These are phyloP conservation scores for Salvelinus fontinalis DNA, from an alignment of 2,113 vertebrate species.

Conservation along the genomic window DNA sequence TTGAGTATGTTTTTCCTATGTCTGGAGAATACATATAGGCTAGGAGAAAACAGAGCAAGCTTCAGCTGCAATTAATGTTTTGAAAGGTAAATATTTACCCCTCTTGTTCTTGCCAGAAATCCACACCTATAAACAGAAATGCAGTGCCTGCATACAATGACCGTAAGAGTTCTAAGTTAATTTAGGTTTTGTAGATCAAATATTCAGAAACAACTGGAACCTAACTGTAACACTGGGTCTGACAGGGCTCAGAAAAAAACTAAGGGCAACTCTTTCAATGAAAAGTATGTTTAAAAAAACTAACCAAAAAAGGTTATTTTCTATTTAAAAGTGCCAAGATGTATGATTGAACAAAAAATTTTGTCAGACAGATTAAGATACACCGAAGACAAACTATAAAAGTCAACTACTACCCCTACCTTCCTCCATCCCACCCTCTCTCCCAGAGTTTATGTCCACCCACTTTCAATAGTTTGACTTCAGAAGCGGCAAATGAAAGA, in stretches of 20 bases:
- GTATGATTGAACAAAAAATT: slow-evolving; percentile 77
- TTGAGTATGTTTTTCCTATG: no score
- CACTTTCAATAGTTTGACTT: slow-evolving; percentile 80
- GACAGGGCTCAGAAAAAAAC: slow-evolving; percentile 33
- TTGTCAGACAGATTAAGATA: slow-evolving; percentile 73
- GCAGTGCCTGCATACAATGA: no score
- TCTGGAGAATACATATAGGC: no score
- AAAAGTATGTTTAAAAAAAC: slow-evolving; percentile 49
- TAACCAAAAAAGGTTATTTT: slow-evolving; percentile 75
- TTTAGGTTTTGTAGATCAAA: no score
- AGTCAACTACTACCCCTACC: slow-evolving; percentile 38
- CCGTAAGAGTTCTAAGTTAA: no score
- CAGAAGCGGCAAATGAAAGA: slow-evolving; percentile 30
- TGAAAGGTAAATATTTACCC: no score
- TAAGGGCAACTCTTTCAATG: slow-evolving; percentile 38
- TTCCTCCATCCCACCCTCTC: slow-evolving; percentile 6
- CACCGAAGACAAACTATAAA: slow-evolving; percentile 82
- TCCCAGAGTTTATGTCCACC: slow-evolving; percentile 80
- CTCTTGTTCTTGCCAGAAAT: no score
- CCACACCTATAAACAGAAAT: no score
- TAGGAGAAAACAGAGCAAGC: no score
- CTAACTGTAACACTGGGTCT: slow-evolving; percentile 55
- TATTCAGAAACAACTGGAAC: no score
- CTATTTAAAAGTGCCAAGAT: slow-evolving; percentile 87
- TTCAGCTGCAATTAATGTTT: no score